phyloP scores from a whole-genome alignment of 2,888 invertebrate species.

The Axea sp. region DNA sequence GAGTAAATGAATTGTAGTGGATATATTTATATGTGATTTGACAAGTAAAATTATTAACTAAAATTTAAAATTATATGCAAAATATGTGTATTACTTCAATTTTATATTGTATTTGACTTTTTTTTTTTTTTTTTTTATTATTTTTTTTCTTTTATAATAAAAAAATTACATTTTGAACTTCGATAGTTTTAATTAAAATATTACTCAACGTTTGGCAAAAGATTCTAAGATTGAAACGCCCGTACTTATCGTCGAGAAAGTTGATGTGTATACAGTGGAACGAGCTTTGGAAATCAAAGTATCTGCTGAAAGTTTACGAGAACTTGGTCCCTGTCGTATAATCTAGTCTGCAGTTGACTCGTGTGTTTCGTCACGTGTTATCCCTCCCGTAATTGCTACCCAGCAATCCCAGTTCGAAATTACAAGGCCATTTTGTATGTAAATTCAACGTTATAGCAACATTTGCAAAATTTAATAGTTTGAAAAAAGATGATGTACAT shows the following conservation, averaged over 20 bases:
- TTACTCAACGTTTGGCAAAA: conserved; percentile 1
- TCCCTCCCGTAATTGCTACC: conserved; percentile 3
- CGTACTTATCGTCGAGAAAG: conserved; percentile 14
- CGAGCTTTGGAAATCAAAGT: conserved; percentile 25
- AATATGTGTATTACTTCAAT: not conserved
- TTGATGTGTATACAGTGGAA: conserved; percentile 13
- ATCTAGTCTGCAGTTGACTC: conserved; percentile 4
- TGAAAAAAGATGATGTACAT: too few relatives aligned
- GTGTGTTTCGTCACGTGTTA: conserved; percentile 14
- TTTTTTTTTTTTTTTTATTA: not conserved
- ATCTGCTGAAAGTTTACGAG: conserved; percentile 15
- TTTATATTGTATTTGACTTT: not conserved
- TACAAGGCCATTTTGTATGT: too few relatives aligned
- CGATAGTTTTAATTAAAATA: conserved; percentile 20
- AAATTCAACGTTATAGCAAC: too few relatives aligned
- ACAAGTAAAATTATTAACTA: not conserved
- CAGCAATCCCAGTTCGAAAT: not conserved
- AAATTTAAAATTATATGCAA: not conserved
- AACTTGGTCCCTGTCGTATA: conserved; percentile 11
- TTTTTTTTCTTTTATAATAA: not conserved
- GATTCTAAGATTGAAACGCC: conserved; percentile 18
- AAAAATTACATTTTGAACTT: not conserved
- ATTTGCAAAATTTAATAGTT: too few relatives aligned
- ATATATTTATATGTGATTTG: too few relatives aligned
- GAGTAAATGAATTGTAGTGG: too few relatives aligned